phyloP scores from a whole-genome alignment of 2,888 invertebrate species.

The Calliopum simillimum region DNA sequence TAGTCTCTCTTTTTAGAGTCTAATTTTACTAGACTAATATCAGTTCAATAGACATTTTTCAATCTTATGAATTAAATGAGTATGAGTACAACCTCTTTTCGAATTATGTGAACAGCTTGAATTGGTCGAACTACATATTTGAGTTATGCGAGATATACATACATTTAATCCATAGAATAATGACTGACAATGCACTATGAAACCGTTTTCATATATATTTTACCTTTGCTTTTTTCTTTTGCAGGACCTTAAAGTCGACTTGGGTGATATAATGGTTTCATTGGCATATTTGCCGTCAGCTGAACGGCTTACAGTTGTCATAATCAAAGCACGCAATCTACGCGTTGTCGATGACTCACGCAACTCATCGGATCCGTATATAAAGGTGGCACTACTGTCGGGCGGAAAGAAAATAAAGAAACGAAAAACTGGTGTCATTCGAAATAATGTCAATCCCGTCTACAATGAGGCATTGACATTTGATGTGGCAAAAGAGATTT shows the following conservation, averaged over 20 bases:
- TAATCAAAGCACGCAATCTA: conserved; percentile 91
- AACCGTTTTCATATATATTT: too few species aligned
- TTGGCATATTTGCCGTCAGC: conserved; percentile 92
- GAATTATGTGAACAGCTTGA: too few species aligned
- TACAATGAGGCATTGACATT: conserved; percentile 95
- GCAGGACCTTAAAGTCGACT: conserved; percentile 76
- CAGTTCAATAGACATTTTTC: too few species aligned
- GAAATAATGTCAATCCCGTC: conserved; percentile 86
- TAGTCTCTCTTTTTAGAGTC: too few species aligned
- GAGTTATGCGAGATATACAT: too few species aligned
- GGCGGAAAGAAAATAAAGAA: conserved; percentile 92
- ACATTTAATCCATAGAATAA: too few species aligned
- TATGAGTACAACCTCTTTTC: too few species aligned
- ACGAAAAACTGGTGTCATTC: conserved; percentile 91
- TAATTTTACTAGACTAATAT: too few species aligned
- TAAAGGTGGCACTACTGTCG: conserved; percentile 89
- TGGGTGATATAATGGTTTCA: conserved; percentile 93
- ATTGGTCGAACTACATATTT: too few species aligned
- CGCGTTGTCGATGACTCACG: conserved; percentile 92
- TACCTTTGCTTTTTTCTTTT: conserved; percentile 17
- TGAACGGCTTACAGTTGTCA: conserved; percentile 88
- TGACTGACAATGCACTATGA: too few species aligned
- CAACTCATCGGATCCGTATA: conserved; percentile 95
- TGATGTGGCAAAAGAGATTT: conserved; percentile 80
- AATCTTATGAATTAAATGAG: too few species aligned